Base-by-base conservation (phyloP, 2,888 invertebrate genomes). In the Agonopterix alstromeriana region DNA sequence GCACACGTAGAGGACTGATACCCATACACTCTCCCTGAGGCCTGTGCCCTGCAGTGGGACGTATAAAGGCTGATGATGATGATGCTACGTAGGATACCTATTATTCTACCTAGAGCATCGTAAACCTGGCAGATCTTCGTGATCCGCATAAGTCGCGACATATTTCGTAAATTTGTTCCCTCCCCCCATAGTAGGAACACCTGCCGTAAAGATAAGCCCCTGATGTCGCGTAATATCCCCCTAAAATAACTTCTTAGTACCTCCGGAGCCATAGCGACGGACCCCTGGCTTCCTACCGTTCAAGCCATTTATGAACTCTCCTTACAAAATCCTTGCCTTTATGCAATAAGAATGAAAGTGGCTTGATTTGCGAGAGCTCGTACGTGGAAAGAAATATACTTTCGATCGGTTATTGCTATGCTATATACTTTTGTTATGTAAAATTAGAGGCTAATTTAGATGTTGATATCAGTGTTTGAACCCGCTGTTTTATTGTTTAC, bases 191-290 rank as follows among this genome's bases (percentile, higher is more conserved):
- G 47, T 2, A 17, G 46, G 83, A 81, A 82, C 84, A 87, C 86
- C 88, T 88, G 87, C 84, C 84, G 85, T 87, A 87, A 87, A 88
- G 88, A 88, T 88, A 88, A 88, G 87, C 87, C 73, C 68, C 73
- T 74, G 83, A 83, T 80, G 82, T 76, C 77, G 75, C 82, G 80
- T 80, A 83, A 83, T 83, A 83, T 82, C 75, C 85, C 84, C 87
- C 85, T 86, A 82, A 85, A 87, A 85, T 87, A 86, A 87, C 85
- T 85, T 86, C 84, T 85, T 84, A 86, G 80, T 78, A 83, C 87
- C 85, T 82, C 82, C 86, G 85, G 84, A 74, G 80, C 82, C 73
- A 81, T 79, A 73, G 78, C 82, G 78, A 84, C 82, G 71, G 55
- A 56, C 62, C 63, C 63, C 48, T 47, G 48, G 51, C 51, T 52